These are phyloP conservation scores for Chloroceryle amazona DNA, from an alignment of 2,797 vertebrate genomes.

Conservation along the genomic window DNA sequence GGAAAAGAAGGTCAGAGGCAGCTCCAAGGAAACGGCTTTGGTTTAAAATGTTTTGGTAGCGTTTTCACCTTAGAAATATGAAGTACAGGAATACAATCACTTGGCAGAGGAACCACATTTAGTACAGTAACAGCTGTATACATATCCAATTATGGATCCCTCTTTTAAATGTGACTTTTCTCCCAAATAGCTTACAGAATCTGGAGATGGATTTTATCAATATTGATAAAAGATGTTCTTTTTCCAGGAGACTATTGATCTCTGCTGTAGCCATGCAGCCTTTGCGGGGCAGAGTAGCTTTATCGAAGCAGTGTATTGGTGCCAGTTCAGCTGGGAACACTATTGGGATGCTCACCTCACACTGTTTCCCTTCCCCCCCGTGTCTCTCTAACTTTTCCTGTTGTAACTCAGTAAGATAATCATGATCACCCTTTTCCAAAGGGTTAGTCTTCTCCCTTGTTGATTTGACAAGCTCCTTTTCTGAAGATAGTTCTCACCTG, in stretches of 20 bases:
- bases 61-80: conserved; percentile 48
- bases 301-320: not conserved
- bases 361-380: not conserved
- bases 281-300: not conserved
- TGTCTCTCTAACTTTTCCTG: not conserved
- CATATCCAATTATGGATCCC: not conserved
- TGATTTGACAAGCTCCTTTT: conserved; percentile 12
- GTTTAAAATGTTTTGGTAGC: conserved; percentile 58
- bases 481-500: not conserved
- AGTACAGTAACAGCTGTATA: conserved; percentile 28
- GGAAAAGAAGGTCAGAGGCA: conserved; percentile 65
- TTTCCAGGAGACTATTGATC: not conserved
- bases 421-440: not conserved
- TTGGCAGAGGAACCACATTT: conserved; percentile 8
- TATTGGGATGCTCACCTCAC: not conserved
- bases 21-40: conserved; percentile 67
- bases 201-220: not conserved
- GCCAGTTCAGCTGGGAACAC: not conserved
- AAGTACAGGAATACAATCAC: conserved; percentile 13
- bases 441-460: not conserved
- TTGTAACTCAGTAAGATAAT: not conserved
- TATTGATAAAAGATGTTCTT: not conserved
- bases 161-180: not conserved
- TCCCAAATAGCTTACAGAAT: not conserved
- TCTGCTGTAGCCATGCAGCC: not conserved